phyloP scores from a whole-genome alignment of 1,140 invertebrate genomes.

The Halictus rubicundus region DNA sequence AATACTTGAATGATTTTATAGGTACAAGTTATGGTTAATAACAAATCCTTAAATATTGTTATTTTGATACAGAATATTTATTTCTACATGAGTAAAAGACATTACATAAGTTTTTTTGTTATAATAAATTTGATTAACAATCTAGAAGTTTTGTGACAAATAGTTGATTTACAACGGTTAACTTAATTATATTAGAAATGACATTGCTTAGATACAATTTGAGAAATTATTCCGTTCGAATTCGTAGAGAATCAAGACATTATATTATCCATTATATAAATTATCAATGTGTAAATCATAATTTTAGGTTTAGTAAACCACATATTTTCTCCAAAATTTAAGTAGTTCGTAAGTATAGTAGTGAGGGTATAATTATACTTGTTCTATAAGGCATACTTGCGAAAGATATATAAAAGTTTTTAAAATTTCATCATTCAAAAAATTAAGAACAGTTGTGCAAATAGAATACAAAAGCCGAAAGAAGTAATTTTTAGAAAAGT shows the following conservation, averaged over 20 bases:
- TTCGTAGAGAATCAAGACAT: not conserved
- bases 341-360: not conserved
- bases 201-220: not conserved
- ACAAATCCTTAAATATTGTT: not conserved
- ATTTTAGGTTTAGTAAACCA: too few relatives aligned
- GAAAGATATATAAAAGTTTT: not conserved
- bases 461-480: not conserved
- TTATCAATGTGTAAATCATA: not conserved
- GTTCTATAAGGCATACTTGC: not conserved
- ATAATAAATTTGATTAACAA: not conserved
- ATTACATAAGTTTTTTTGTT: slow-evolving; percentile 1
- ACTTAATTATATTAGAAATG: not conserved
- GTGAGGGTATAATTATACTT: not conserved
- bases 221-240: not conserved
- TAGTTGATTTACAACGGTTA: not conserved
- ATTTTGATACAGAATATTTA: slow-evolving; percentile 1
- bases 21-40: not conserved
- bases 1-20: not conserved
- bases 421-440: not conserved
- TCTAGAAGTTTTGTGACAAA: not conserved
- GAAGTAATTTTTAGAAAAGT: not conserved
- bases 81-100: not conserved
- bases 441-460: not conserved
- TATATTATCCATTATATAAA: not conserved
- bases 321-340: not conserved